Evolutionary conservation across 2,113 vertebrate genomes (phyloP).

Genomic region (Diglossa brunneiventris): DNA sequence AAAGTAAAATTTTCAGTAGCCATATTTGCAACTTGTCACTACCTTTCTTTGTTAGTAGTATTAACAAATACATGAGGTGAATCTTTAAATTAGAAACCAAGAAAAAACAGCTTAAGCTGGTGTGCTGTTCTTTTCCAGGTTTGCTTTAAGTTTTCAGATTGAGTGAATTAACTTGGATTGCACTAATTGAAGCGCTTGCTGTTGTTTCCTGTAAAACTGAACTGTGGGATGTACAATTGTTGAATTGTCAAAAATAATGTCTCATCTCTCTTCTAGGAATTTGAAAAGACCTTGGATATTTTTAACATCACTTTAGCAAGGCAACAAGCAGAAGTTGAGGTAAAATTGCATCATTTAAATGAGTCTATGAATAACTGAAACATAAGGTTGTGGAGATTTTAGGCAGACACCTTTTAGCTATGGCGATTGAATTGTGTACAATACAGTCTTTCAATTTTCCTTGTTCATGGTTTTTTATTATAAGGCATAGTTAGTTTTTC

Average conservation of each 20-base stretch:
- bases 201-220: background rate
- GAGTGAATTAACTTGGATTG: background rate
- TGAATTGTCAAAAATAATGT: background rate
- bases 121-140: background rate
- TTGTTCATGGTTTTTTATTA: background rate
- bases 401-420: background rate
- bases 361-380: background rate
- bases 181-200: background rate
- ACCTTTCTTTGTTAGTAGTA: background rate
- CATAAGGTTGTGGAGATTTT: background rate
- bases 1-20: background rate
- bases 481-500: background rate
- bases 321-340: conserved; percentile 97
- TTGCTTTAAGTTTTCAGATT: background rate
- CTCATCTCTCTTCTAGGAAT: conserved; percentile 73
- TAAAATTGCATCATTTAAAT: conserved; percentile 62
- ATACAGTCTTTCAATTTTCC: background rate
- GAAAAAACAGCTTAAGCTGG: background rate
- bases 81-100: background rate
- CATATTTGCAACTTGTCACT: background rate
- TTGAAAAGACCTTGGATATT: conserved; percentile 89
- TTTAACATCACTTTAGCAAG: conserved; percentile 96
- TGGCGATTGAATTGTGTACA: background rate
- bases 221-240: background rate
- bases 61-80: background rate